Base-by-base conservation (phyloP, 2,888 invertebrate genomes). In the Diaperis boleti region DNA sequence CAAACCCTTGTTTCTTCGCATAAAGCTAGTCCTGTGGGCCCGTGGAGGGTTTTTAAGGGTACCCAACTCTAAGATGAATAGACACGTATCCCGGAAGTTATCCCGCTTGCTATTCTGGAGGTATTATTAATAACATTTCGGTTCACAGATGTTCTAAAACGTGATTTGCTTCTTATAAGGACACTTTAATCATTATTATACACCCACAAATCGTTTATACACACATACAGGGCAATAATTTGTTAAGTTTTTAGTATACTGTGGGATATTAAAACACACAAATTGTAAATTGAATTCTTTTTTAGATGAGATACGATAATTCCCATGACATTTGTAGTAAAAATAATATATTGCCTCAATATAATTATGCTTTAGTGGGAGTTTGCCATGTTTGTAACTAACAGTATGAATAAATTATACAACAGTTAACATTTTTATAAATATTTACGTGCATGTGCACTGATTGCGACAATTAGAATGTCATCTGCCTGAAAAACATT, bases 81-180 rank as follows among this genome's bases (percentile, higher is more conserved):
- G 41, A 42, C 33, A 33, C 33, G 47, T 49, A 11, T 49, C 31
- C 33, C 37, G 4, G 59, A 39, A 56, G 39, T 44, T 50, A 59
- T 56, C 62, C 54, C 57, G 26, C 11, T 64, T 64, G 31, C 22
- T 47, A 59, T 64, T 64, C 59, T 35, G 11, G 26, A 45, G 45
- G 44, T 47, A 55, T 60, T 64, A 56, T 64, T 64, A 64, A 64
- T 60, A 60, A 50, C 42, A 18, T 26, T 54, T 45, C 15, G 33
- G 59, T 52, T 59, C 59, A 55, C 63, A 63, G 59, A 47, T 63
- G 59, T 37, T 26, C 20, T 39, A n/a, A 50, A 37, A 42, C 62
- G 62, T 62, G 62, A 62, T 49, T 55, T 55, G 47, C 8, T 18
- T 60, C 29, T 47, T 55, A 47, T 42, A 61, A 31, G 44, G 20